Evolutionary conservation across 2,888 invertebrate species (phyloP), one percentile per base, ranked within the genome.

Genomic region (Chorisops tibialis): DNA sequence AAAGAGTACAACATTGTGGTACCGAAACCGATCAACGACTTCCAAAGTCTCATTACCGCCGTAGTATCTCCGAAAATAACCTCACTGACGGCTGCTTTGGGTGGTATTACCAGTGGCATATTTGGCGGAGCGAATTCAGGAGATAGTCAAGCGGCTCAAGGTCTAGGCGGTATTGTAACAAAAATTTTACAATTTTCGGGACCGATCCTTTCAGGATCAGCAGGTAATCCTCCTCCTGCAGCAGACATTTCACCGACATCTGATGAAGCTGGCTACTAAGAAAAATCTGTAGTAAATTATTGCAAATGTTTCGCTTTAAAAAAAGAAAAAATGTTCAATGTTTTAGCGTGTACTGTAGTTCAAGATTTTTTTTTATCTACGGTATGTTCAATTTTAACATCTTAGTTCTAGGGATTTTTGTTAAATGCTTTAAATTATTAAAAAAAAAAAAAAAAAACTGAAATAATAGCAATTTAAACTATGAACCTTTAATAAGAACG

Each of bases 31-130:
- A 83, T 83, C 1, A 82, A 87, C 16, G 81, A 81, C 43, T 79
- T 90, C 63, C 84, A 84, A 65, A 83, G 85, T 19, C 79, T 88
- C 59, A 82, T 90, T 68, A 83, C 86, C 0, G 85, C 87, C 66
- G 85, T 88, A 45, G 83, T 90, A 62, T 85, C 87, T 50, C 85
- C 87, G 18, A 87, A 88, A 70, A 81, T 90, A 56, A 86, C 86
- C 68, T 79, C 87, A 16, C 81, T 89, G 48, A 86, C 87, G 39
- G 85, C 84, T 69, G 84, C 86, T 77, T 79, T 88, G 63, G 84
- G 85, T 51, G 85, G 85, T 54, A 74, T 84, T 64, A 81, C 83
- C 63, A 80, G 83, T 63, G 83, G 85, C 38, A 79, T 82, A 1
- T 70, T 81, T 22, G 74, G 79, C 22, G 80, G 81, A 72, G 74